Base-by-base conservation (phyloP, 2,797 vertebrate genomes). In the Artibeus jamaicensis region DNA sequence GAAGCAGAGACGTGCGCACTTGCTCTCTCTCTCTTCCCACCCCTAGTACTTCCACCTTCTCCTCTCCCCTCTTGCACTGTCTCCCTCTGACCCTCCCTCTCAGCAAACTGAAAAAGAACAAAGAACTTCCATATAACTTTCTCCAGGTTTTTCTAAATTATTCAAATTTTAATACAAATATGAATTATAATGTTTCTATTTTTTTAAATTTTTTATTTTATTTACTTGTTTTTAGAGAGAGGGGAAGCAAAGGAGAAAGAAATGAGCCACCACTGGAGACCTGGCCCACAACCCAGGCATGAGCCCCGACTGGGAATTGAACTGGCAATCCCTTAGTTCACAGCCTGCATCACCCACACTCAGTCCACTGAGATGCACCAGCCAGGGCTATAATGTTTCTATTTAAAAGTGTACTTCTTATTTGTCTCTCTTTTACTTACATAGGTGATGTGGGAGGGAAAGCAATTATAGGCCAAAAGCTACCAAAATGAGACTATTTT, bases 371-470 rank as follows among this genome's bases (percentile, higher is more conserved):
- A 53, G 50, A 19, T 53, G 19, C 19, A 53, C 50, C 50, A 53
- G 50, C 19, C 50, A 53, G 50, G 50, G 50, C 19, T 79, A 50
- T 19, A 59, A 21, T 37, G 29, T 77, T 89, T 91, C 39, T 24
- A 84, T 65, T 67, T 65, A 83, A 65, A 88, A 65, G 2, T 29
- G 11, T 9, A 32, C 84, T 48, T 89, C 44, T 78, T 87, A 67
- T 11, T n/a, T 78, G 24, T 89, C 39, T 91, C 14, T 94, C 42
- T 71, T 88, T 93, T 70, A 71, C 37, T 92, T 86, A 53, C 79
- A 67, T 39, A 89, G 19, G 37, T 79, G 24, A 29, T 89, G 14
- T 73, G 29, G 34, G 26, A n/a, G 7, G 59, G n/a, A 84, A 65
- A 42, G 21, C 19, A 88, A 94, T 68, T 44, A 34, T 37, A 73